phyloP scores from a whole-genome alignment of 2,888 invertebrate species.

The Acholoe squamosa region DNA sequence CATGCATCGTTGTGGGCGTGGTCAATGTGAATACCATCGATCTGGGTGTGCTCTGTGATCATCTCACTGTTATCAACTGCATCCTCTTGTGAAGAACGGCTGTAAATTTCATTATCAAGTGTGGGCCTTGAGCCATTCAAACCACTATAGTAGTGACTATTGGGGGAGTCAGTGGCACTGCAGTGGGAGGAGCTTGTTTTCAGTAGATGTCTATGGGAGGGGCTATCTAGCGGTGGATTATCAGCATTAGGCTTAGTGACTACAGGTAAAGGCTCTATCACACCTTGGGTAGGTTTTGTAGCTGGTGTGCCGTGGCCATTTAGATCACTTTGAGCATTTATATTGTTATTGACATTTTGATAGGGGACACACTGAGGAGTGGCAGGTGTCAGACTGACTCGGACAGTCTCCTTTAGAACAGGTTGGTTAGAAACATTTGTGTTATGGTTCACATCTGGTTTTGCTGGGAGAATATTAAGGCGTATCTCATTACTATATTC shows the following conservation, averaged over 20 bases:
- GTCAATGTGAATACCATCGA: neutral
- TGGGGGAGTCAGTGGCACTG: neutral
- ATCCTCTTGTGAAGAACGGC: neutral
- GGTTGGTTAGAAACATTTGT: neutral
- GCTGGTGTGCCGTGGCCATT: neutral
- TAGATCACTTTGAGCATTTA: no score
- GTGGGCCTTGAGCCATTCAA: neutral
- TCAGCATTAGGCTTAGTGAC: neutral
- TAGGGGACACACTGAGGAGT: neutral
- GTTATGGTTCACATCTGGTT: neutral
- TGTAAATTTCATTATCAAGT: neutral
- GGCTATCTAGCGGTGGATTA: neutral
- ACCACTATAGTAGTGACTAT: no score
- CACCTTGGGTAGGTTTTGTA: neutral
- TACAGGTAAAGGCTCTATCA: neutral
- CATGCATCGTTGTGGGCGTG: neutral
- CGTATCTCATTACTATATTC: conserved; percentile 30
- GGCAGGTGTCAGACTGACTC: neutral
- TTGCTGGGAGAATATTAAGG: neutral
- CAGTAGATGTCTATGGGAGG: neutral
- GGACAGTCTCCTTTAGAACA: neutral
- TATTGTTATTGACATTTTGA: no score
- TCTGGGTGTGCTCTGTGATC: neutral
- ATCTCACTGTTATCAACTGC: neutral
- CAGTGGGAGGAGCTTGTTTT: neutral